A percentile compares a stretch with the other conserved stretches of the same genome.
These are phyloP conservation scores for Liparis tanakae DNA, from an alignment of 2,797 vertebrate species.

Conservation along the genomic window DNA sequence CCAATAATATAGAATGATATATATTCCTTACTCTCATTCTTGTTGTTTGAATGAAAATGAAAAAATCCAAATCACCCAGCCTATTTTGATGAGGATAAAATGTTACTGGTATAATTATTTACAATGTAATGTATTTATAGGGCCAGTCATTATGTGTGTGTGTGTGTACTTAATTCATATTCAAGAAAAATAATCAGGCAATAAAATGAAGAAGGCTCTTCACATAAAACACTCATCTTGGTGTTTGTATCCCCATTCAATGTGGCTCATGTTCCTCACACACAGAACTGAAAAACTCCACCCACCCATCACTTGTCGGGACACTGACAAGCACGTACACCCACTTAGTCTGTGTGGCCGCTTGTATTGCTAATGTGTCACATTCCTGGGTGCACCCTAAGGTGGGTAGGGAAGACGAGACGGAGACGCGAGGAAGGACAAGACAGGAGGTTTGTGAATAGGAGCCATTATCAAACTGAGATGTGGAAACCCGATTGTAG, in stretches of 20 bases:
- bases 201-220: neutral
- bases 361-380: conserved; percentile 51
- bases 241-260: neutral
- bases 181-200: neutral
- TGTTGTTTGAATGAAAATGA: neutral
- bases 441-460: conserved; percentile 44
- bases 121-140: neutral
- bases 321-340: conserved; percentile 42
- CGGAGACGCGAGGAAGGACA: conserved; percentile 44
- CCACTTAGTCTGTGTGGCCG: conserved; percentile 52
- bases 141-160: neutral
- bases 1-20: neutral
- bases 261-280: conserved; percentile 18
- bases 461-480: conserved; percentile 54
- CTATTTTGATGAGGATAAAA: neutral
- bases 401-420: conserved; percentile 59
- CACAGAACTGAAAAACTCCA: conserved; percentile 21
- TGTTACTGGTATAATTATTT: neutral
- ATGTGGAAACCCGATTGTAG: conserved; percentile 42
- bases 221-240: neutral
- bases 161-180: neutral
- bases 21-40: neutral
- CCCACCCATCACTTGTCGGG: conserved; percentile 36
- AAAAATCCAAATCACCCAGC: neutral
- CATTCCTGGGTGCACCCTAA: conserved; percentile 59